Evolutionary conservation across 2,888 invertebrate species (phyloP).

Genomic region (Cecidostiba fungosa): DNA sequence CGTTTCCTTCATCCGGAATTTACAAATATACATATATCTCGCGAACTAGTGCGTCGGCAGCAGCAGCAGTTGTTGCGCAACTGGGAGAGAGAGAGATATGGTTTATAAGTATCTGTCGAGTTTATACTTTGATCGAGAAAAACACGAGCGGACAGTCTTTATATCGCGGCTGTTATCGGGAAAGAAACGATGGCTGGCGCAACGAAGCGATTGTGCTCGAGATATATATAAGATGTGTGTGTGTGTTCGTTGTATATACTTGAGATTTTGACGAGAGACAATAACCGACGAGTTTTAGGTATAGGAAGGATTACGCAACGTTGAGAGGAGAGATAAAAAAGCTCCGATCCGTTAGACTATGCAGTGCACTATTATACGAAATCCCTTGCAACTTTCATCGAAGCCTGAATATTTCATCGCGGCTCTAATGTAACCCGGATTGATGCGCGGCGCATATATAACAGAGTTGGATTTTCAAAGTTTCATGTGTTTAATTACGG

Average conservation of each 20-base stretch:
- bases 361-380: background rate
- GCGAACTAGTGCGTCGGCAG: background rate
- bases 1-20: background rate
- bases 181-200: slow-evolving; percentile 23
- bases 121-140: slow-evolving; percentile 36
- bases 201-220: background rate
- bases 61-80: slow-evolving; percentile 22
- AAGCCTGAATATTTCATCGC: background rate
- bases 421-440: background rate
- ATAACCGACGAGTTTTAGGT: too few relatives aligned
- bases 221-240: background rate
- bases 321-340: background rate
- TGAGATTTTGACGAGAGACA: background rate
- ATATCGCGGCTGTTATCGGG: background rate
- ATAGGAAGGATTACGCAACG: background rate
- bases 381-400: background rate
- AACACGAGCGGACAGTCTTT: background rate
- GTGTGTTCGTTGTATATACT: background rate
- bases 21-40: slow-evolving; percentile 6
- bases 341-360: background rate
- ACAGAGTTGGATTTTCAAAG: background rate
- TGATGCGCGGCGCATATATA: background rate
- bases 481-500: background rate
- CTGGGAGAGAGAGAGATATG: background rate
- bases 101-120: background rate